phyloP scores from a whole-genome alignment of 1,140 invertebrate genomes.

The Rhagoletis pomonella region DNA sequence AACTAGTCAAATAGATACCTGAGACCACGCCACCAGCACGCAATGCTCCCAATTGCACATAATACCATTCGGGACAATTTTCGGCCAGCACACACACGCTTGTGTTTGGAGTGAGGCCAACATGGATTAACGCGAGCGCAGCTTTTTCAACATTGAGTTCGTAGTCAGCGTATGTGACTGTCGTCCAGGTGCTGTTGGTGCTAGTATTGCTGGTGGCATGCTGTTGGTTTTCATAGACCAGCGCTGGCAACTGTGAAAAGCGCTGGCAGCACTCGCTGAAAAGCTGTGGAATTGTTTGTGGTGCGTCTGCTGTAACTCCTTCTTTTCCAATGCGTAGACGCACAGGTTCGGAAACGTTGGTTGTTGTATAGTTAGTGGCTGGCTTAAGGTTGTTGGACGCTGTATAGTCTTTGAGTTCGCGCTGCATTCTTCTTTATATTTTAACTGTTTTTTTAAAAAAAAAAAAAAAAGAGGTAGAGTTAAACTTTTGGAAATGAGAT shows the following conservation, averaged over 20 bases:
- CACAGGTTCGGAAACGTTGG: slow-evolving; percentile 65
- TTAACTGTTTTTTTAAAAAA: neutral
- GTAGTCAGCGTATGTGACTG: slow-evolving; percentile 87
- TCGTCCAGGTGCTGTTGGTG: slow-evolving; percentile 74
- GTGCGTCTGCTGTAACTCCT: slow-evolving; percentile 10
- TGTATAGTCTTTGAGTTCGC: neutral
- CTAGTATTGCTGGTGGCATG: slow-evolving; percentile 59
- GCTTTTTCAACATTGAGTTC: slow-evolving; percentile 81
- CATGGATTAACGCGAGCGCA: slow-evolving; percentile 89
- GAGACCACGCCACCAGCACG: slow-evolving; percentile 92
- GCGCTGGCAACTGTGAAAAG: slow-evolving; percentile 80
- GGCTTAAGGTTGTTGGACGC: slow-evolving; percentile 58
- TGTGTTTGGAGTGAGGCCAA: slow-evolving; percentile 86
- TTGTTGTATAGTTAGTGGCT: slow-evolving; percentile 64
- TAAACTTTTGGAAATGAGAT: too few relatives aligned
- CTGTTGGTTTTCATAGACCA: slow-evolving; percentile 76
- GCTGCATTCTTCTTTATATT: neutral
- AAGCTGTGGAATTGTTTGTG: slow-evolving; percentile 62
- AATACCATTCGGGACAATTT: slow-evolving; percentile 93
- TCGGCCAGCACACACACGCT: slow-evolving; percentile 92
- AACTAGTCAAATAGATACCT: slow-evolving; percentile 95
- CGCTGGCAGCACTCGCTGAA: slow-evolving; percentile 72
- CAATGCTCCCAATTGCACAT: slow-evolving; percentile 87
- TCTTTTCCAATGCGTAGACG: slow-evolving; percentile 58
- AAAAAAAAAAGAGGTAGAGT: too few relatives aligned